Percentiles rank a stretch among this genome's conserved stretches.
These are phyloP conservation scores for Ganaspis brasiliensis DNA, from an alignment of 2,888 invertebrate species.

Conservation along the genomic window DNA sequence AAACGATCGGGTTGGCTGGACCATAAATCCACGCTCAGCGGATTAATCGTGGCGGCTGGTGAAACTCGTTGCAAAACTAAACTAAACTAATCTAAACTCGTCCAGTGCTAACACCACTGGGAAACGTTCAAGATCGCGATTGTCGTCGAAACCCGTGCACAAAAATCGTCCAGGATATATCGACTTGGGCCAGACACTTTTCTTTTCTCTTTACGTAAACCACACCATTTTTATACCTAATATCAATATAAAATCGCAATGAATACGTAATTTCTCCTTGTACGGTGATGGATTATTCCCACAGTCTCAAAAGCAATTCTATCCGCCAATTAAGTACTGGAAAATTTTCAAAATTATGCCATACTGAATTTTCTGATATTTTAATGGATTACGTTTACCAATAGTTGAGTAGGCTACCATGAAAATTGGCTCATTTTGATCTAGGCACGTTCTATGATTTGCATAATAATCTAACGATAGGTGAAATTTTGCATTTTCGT, in stretches of 20 bases:
- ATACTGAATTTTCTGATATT: not conserved
- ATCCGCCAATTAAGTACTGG: not conserved
- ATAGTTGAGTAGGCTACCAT: not conserved
- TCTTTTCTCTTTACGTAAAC: not conserved
- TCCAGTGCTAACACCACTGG: conserved; percentile 68
- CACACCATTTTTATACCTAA: not conserved
- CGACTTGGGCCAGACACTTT: not conserved
- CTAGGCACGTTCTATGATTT: not conserved
- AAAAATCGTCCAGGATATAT: conserved; percentile 14
- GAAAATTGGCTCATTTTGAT: not conserved
- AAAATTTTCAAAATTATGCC: not conserved
- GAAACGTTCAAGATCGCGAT: conserved; percentile 57
- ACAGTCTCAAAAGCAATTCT: not conserved
- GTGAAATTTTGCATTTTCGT: not conserved
- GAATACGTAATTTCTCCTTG: not conserved
- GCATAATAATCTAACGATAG: not conserved
- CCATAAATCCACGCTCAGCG: conserved; percentile 75
- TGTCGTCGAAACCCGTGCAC: conserved; percentile 51
- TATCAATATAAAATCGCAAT: not conserved
- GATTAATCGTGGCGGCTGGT: conserved; percentile 74
- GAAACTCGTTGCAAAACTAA: conserved; percentile 77
- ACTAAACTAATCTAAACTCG: conserved; percentile 79
- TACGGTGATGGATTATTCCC: not conserved
- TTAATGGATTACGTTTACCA: not conserved
- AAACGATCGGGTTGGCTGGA: conserved; percentile 72